Percentiles rank a stretch among this genome's conserved stretches.
Conservation (phyloP, 2,113 vertebrate genomes). For the Rhea pennata region DNA sequence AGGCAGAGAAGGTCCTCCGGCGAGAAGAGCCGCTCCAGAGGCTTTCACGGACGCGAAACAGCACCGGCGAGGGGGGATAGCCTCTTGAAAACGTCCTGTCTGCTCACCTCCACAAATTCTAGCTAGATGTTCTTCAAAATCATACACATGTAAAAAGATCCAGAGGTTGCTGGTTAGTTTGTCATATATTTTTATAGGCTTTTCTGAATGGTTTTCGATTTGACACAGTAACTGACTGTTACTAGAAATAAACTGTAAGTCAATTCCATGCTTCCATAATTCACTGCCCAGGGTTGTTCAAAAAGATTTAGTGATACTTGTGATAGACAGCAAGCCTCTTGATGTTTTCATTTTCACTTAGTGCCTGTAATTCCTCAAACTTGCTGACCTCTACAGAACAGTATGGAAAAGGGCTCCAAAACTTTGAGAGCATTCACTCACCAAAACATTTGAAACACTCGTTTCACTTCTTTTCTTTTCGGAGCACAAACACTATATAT, state of each 20-base stretch:
- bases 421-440: constrained; percentile 52
- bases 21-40: constrained; percentile 45
- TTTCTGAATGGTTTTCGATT: constrained; percentile 83
- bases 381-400: constrained; percentile 73
- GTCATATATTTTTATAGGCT: constrained; percentile 84
- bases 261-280: constrained; percentile 84
- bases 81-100: not conserved
- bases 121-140: constrained; percentile 66
- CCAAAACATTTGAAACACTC: not conserved
- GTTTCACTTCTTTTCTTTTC: not conserved
- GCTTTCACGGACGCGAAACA: constrained; percentile 45
- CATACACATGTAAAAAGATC: constrained; percentile 80
- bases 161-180: constrained; percentile 78
- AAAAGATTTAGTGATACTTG: constrained; percentile 81
- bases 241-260: constrained; percentile 86
- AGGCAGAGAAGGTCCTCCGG: not conserved
- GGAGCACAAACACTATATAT: not conserved
- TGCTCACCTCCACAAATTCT: constrained; percentile 59
- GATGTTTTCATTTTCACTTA: constrained; percentile 76
- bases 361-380: constrained; percentile 74
- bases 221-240: constrained; percentile 85
- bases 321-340: constrained; percentile 79
- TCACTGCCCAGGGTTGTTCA: constrained; percentile 83
- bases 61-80: not conserved
- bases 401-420: constrained; percentile 56